Evolutionary conservation across 2,113 vertebrate genomes (phyloP).

Genomic region (Nyctereutes procyonoides): DNA sequence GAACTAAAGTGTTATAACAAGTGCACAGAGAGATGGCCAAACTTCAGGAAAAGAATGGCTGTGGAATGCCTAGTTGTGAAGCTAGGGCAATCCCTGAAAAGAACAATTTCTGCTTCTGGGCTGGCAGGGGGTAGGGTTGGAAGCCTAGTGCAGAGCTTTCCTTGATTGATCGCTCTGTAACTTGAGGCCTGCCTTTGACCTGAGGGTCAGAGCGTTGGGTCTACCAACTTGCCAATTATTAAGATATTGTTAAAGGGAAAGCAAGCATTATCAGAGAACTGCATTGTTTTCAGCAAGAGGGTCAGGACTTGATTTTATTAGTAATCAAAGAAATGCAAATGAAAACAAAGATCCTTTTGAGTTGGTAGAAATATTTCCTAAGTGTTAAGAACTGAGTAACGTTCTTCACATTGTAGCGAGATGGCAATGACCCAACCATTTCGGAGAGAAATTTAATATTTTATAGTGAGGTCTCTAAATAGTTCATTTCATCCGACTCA

Average conservation of each 20-base stretch:
- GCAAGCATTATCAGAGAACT: constrained; percentile 1
- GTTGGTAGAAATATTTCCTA: background rate
- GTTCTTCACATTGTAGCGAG: background rate
- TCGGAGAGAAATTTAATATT: background rate
- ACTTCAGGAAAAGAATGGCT: constrained; percentile 12
- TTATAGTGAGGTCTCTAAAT: background rate
- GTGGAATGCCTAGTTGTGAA: background rate
- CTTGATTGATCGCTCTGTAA: constrained; percentile 79
- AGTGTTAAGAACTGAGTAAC: constrained; percentile 36
- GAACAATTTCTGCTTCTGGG: constrained; percentile 51
- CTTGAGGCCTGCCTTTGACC: constrained; percentile 71
- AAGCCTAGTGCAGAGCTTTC: background rate
- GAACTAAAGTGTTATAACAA: constrained; percentile 5
- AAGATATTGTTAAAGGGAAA: constrained; percentile 55
- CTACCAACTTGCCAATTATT: constrained; percentile 73
- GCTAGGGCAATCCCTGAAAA: background rate
- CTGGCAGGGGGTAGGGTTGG: background rate
- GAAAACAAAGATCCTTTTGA: constrained; percentile 27
- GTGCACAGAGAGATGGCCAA: background rate
- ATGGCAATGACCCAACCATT: background rate
- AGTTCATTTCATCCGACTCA: constrained; percentile 11
- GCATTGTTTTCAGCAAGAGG: background rate
- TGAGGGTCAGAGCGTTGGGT: constrained; percentile 35
- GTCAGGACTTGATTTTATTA: background rate
- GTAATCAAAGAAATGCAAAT: constrained; percentile 39